A percentile compares a stretch with the other conserved stretches of the same genome.
phyloP scores from a whole-genome alignment of 1,140 invertebrate genomes.

The Mycetomoellerius zeteki region DNA sequence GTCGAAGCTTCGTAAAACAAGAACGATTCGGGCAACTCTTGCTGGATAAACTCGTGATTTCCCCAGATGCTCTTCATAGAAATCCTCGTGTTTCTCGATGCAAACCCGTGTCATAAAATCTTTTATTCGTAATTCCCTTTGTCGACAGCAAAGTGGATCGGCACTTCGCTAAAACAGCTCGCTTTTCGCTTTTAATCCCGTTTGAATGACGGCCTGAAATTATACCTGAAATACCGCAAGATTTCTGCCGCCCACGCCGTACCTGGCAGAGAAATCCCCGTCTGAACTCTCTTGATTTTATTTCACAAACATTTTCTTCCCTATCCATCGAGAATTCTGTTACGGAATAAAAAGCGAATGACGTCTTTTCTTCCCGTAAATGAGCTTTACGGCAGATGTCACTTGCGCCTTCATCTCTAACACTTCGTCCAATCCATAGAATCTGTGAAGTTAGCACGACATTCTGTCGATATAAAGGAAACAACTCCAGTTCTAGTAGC shows the following conservation, averaged over 20 bases:
- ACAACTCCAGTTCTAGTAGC: no score
- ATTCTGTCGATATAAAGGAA: no score
- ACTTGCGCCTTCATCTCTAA: constrained; percentile 54
- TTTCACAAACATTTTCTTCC: constrained; percentile 6
- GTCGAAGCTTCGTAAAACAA: background rate
- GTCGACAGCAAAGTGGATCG: constrained; percentile 15
- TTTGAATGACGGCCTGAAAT: constrained; percentile 38
- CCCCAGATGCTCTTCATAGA: constrained; percentile 25
- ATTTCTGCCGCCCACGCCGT: background rate
- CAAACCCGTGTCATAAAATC: background rate
- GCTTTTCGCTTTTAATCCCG: constrained; percentile 50
- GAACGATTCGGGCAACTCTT: background rate
- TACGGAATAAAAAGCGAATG: constrained; percentile 21
- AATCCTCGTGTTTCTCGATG: constrained; percentile 34
- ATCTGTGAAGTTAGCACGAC: no score
- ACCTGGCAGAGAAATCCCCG: constrained; percentile 9
- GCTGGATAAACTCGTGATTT: constrained; percentile 33
- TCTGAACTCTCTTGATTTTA: constrained; percentile 14
- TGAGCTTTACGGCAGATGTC: constrained; percentile 35
- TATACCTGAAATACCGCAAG: constrained; percentile 1
- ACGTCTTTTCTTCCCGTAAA: constrained; percentile 44
- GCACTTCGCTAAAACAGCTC: constrained; percentile 17
- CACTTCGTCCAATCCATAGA: background rate
- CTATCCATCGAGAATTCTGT: background rate
- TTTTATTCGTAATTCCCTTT: constrained; percentile 40